Base-by-base conservation (phyloP, 2,888 invertebrate genomes). In the Cryptus viduatorius region DNA sequence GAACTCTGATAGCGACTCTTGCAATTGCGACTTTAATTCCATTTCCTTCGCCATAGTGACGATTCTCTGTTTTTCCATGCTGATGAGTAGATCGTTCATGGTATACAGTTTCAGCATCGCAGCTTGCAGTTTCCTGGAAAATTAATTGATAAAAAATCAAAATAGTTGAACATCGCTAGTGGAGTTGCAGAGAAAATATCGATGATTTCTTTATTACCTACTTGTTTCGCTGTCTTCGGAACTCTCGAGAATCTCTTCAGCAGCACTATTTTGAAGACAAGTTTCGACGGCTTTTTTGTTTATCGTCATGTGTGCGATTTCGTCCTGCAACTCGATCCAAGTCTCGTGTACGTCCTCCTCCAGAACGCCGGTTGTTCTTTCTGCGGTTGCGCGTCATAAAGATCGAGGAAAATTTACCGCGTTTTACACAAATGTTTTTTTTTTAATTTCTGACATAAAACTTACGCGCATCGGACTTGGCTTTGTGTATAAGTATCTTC, bases 101-200 rank as follows among this genome's bases (percentile, higher is more conserved):
- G 8, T 67, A 29, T 79, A 89, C 53, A 89, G 42, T 61, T 86
- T 85, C 4, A 64, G 53, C 86, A 88, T 86, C 19, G 85, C 29
- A 1, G 50, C 71, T 77, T 83, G 75, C 14, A 86, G 8, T n/a
- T 73, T 76, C 19, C 89, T 89, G 69, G 19, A 69, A 73, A 42
- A 64, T 12, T 72, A 46, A 79, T 24, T 24, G 2, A 69, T 72
- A 44, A 5, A 37, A n/a, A 29, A 8, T 50, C 10, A 2, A n/a
- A 10, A 24, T 24, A n/a, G 24, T 5, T 48, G 5, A 37, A 37
- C 0, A 7, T 3, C 2, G 42, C 46, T 73, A 19, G 29, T 24
- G 14, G 2, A 5, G 14, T 3, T 65, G 16, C 10, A 31, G 37
- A 64, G 0, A 8, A 42, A 3, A 0, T 44, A 53, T 50, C 7